Conservation (phyloP, 2,888 invertebrate genomes). For the Hermaeophaga mercurialis region DNA sequence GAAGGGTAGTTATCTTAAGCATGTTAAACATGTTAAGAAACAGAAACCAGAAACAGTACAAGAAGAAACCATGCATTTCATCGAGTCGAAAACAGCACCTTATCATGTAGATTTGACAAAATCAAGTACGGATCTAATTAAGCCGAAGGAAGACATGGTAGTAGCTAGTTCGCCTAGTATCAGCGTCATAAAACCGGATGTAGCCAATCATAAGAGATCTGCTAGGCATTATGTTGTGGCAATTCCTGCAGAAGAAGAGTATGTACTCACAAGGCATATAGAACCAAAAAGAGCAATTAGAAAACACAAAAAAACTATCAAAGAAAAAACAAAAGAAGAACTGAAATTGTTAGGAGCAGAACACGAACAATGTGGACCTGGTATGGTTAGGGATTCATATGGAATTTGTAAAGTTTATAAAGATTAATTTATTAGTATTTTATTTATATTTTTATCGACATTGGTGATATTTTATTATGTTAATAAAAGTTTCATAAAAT, state of each 20-base stretch:
- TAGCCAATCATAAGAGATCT: not conserved
- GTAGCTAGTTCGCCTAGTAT: slow-evolving; percentile 47
- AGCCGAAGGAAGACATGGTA: slow-evolving; percentile 43
- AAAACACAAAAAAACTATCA: slow-evolving; percentile 43
- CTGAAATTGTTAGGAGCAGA: slow-evolving; percentile 67
- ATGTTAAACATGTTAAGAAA: slow-evolving; percentile 36
- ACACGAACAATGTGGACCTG: slow-evolving; percentile 77
- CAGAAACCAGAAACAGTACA: slow-evolving; percentile 29
- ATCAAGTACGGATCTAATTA: slow-evolving; percentile 41
- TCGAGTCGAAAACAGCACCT: slow-evolving; percentile 69
- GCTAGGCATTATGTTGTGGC: slow-evolving; percentile 41
- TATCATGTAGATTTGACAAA: slow-evolving; percentile 69
- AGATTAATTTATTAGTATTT: slow-evolving; percentile 1
- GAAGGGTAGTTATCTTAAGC: slow-evolving; percentile 33
- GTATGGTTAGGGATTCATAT: slow-evolving; percentile 68
- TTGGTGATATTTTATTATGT: slow-evolving; percentile 14
- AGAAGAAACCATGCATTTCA: slow-evolving; percentile 61
- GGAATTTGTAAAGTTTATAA: slow-evolving; percentile 61
- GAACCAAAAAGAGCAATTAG: slow-evolving; percentile 41
- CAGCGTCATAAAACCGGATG: slow-evolving; percentile 39
- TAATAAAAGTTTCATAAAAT: slow-evolving; percentile 8
- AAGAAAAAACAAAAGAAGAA: slow-evolving; percentile 45
- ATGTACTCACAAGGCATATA: slow-evolving; percentile 36
- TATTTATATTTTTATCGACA: not conserved
- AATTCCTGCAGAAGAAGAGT: slow-evolving; percentile 46